A percentile compares a stretch with the other conserved stretches of the same genome.
Conservation (phyloP, 2,888 invertebrate genomes). For the Trilocha varians region DNA sequence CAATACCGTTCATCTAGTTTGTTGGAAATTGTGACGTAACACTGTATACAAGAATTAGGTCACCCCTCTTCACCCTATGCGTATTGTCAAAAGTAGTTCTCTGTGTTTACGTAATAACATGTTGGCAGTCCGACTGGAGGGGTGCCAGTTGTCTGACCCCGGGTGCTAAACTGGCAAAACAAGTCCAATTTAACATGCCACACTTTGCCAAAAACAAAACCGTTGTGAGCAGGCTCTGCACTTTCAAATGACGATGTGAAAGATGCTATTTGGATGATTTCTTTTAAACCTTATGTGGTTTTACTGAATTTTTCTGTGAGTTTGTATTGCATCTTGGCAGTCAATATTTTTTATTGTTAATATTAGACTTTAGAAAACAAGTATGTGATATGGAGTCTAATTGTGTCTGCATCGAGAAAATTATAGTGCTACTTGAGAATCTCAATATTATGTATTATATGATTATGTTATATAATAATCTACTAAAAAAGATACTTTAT, state of each 20-base stretch:
- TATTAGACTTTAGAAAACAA: too few relatives aligned
- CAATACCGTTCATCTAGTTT: too few relatives aligned
- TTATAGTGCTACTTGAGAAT: too few relatives aligned
- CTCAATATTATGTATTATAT: too few relatives aligned
- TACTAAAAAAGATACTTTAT: too few relatives aligned
- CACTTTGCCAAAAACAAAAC: conserved; percentile 12
- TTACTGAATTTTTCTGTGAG: too few relatives aligned
- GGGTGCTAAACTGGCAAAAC: conserved; percentile 26
- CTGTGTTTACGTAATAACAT: conserved; percentile 52
- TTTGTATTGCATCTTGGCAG: too few relatives aligned
- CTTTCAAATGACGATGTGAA: not conserved
- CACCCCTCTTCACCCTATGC: conserved; percentile 25
- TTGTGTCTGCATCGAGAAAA: too few relatives aligned
- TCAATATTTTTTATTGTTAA: too few relatives aligned
- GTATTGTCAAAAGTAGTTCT: conserved; percentile 43
- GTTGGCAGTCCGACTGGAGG: conserved; percentile 46
- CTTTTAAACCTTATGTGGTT: too few relatives aligned
- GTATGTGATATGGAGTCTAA: too few relatives aligned
- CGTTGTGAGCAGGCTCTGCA: conserved; percentile 1
- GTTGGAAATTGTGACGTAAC: conserved; percentile 9
- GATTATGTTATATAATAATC: too few relatives aligned
- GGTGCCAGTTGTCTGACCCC: conserved; percentile 38
- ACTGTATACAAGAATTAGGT: conserved; percentile 29
- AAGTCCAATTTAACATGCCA: conserved; percentile 30
- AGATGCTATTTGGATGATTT: not conserved